Evolutionary conservation across 2,797 vertebrate species (phyloP), one percentile per base, ranked within the genome.

Genomic region (Valencia hispanica): DNA sequence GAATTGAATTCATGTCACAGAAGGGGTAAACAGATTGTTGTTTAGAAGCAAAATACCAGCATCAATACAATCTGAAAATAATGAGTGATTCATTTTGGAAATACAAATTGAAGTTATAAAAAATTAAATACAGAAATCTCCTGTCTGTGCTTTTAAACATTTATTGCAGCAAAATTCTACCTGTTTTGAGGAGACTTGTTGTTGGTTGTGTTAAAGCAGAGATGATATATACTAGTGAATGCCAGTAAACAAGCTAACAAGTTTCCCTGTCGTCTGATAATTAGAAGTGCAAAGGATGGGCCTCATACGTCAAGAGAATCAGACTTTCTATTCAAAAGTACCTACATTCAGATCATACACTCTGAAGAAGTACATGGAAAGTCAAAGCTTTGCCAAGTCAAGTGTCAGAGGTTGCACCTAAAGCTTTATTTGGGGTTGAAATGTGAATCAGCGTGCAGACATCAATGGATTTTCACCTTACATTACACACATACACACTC

Each of bases 381-480:
- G 43, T 10, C 36, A 53, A 27, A 51, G 17, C 32, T 82, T 68
- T 39, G 27, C 9, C 9, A 39, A 53, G 51, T 25, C 7, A 57
- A 43, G 47, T 69, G 59, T 78, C 55, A 48, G 22, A 77, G 75
- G 6, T 73, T 36, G 9, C 34, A 71, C 22, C 1, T 2, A 50
- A 7, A 18, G 30, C 43, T 9, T 9, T 41, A 47, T 48, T n/a
- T 69, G 27, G 39, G 69, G 27, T 10, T 47, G 47, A 78, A 4
- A 34, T 79, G 43, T 39, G 70, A 55, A 73, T 12, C 18, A 8
- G 22, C 27, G 39, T 15, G 36, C 36, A 81, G 88, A 84, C 34
- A 83, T 85, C 55, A 70, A 75, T 68, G 72, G 59, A 45, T 76
- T 68, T 82, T 78, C 43, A 72, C 87, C 72, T 80, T 66, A 70